These are phyloP conservation scores for Varecia variegata DNA, from an alignment of 2,797 vertebrate genomes.

Conservation along the genomic window DNA sequence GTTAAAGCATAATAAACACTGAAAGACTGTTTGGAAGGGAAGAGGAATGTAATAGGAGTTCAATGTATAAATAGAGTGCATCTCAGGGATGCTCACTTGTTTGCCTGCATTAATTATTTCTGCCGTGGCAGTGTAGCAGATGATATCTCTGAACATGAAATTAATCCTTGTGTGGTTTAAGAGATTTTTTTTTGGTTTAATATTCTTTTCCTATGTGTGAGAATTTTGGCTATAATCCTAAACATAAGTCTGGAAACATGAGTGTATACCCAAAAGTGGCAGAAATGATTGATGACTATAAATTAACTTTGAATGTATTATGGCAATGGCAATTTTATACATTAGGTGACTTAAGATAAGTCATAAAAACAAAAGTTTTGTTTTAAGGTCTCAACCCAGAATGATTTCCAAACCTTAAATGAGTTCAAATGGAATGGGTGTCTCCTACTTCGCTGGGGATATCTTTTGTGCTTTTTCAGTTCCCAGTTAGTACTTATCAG, in stretches of 20 bases:
- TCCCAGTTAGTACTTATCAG: not conserved
- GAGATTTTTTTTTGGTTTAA: not conserved
- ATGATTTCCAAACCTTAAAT: constrained; percentile 24
- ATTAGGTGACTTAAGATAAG: not conserved
- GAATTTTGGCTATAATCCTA: constrained; percentile 32
- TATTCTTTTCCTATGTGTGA: not conserved
- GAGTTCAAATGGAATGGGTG: not conserved
- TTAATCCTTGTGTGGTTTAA: constrained; percentile 45
- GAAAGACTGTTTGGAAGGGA: constrained; percentile 42
- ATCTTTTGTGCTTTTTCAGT: not conserved
- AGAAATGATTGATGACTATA: constrained; percentile 8
- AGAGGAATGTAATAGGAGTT: constrained; percentile 15
- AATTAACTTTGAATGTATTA: constrained; percentile 18
- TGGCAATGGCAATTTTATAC: not conserved
- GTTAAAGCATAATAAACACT: constrained; percentile 39
- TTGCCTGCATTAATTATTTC: constrained; percentile 74
- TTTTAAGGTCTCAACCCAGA: not conserved
- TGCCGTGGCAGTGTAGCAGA: constrained; percentile 44
- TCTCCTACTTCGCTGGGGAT: not conserved
- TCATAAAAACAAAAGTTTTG: not conserved
- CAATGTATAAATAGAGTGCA: not conserved
- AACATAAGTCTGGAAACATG: constrained; percentile 43
- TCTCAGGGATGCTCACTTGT: constrained; percentile 1
- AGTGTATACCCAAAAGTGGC: not conserved
- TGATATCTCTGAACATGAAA: constrained; percentile 53